Conservation (phyloP, 2,113 vertebrate species). For the Polypterus bichir region DNA sequence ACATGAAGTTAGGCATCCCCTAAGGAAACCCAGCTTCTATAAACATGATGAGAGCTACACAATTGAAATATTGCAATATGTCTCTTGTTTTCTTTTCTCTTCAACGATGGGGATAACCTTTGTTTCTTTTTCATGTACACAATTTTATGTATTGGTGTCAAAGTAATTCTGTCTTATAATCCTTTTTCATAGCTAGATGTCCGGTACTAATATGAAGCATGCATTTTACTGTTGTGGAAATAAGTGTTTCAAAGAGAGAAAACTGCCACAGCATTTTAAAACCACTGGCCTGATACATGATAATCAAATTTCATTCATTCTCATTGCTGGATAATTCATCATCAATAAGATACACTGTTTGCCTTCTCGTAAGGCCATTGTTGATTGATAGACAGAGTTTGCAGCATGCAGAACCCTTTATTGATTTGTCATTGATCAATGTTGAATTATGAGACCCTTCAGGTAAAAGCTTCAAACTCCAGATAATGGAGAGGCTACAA, state of each 20-base stretch:
- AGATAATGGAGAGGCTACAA: slow-evolving; percentile 33
- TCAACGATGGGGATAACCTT: no score
- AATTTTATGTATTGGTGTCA: neutral
- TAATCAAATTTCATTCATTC: slow-evolving; percentile 18
- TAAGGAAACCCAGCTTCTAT: no score
- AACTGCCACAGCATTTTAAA: slow-evolving; percentile 3
- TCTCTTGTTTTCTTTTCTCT: no score
- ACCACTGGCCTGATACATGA: neutral
- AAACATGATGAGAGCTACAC: no score
- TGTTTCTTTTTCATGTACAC: neutral
- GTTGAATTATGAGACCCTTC: slow-evolving; percentile 37
- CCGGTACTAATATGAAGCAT: neutral
- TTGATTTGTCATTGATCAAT: slow-evolving; percentile 37
- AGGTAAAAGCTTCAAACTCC: slow-evolving; percentile 32
- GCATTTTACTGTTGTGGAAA: slow-evolving; percentile 2
- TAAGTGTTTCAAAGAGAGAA: neutral
- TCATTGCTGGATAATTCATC: slow-evolving; percentile 19
- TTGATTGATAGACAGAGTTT: slow-evolving; percentile 17
- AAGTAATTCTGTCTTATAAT: neutral
- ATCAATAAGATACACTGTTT: slow-evolving; percentile 10
- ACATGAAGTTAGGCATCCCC: no score
- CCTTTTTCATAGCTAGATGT: no score
- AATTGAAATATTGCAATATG: no score
- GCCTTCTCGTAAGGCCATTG: slow-evolving; percentile 18
- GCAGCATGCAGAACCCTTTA: slow-evolving; percentile 26